phyloP scores from a whole-genome alignment of 2,888 invertebrate species.

The Mythimna albipuncta region DNA sequence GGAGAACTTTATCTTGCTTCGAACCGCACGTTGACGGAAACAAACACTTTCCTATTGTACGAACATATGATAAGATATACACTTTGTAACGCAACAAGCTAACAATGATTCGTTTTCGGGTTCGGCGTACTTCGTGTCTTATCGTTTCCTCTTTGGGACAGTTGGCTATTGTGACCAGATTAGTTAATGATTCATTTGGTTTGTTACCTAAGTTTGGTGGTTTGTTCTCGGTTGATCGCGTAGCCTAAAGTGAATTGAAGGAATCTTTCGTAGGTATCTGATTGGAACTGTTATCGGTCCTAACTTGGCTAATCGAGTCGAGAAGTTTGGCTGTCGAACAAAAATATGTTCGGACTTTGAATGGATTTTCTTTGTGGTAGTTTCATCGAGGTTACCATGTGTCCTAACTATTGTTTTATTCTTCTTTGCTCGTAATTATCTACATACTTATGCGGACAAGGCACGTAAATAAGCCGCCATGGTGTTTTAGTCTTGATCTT shows the following conservation, averaged over 20 bases:
- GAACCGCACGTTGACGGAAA: constrained; percentile 55
- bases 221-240: constrained; percentile 42
- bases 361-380: not conserved
- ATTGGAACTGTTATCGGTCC: constrained; percentile 21
- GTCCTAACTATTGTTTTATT: not conserved
- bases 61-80: constrained; percentile 78
- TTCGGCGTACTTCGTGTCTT: constrained; percentile 77
- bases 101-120: constrained; percentile 80
- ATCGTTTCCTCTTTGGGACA: constrained; percentile 85
- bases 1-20: constrained; percentile 54
- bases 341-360: constrained; percentile 7
- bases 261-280: constrained; percentile 32
- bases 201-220: constrained; percentile 55
- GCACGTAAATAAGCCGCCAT: too few relatives aligned
- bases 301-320: constrained; percentile 32
- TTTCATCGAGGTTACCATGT: not conserved
- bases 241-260: constrained; percentile 45
- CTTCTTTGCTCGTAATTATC: too few relatives aligned
- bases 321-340: constrained; percentile 33
- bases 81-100: constrained; percentile 68
- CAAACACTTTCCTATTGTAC: constrained; percentile 64
- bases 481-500: too few relatives aligned
- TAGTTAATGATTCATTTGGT: constrained; percentile 84
- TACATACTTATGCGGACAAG: not conserved
- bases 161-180: constrained; percentile 80